Conservation (phyloP, 1,140 invertebrate genomes). For the Stegodyphus dumicola region DNA sequence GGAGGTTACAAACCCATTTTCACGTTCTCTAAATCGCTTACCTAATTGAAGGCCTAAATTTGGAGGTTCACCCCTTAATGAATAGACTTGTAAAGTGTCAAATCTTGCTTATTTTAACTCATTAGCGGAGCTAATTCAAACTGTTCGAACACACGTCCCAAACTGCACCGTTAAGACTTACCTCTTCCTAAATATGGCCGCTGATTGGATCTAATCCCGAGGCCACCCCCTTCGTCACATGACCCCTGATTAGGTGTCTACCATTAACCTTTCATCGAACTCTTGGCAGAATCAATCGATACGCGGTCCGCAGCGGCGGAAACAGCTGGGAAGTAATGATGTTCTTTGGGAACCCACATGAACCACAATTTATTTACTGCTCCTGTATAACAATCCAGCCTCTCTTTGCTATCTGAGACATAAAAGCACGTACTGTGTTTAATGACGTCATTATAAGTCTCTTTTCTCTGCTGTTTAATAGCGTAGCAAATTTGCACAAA, state of each 20-base stretch:
- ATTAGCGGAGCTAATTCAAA: not conserved
- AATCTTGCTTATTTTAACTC: not conserved
- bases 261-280: slow-evolving; percentile 34
- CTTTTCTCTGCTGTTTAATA: too few species aligned
- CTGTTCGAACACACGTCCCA: not conserved
- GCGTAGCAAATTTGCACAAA: too few species aligned
- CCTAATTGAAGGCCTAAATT: not conserved
- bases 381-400: not conserved
- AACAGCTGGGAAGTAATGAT: slow-evolving; percentile 27
- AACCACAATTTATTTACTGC: slow-evolving; percentile 33
- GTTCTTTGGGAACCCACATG: not conserved
- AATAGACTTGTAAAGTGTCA: not conserved
- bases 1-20: too few species aligned
- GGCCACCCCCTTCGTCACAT: slow-evolving; percentile 20
- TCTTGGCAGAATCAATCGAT: not conserved
- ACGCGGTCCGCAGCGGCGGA: not conserved
- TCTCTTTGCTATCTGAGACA: not conserved
- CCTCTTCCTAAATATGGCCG: not conserved
- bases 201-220: slow-evolving; percentile 19
- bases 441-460: too few species aligned
- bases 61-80: not conserved
- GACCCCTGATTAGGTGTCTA: slow-evolving; percentile 31
- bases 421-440: too few species aligned
- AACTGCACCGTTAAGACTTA: too few species aligned
- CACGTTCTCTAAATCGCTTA: too few species aligned